Percentiles rank a stretch among this genome's conserved stretches.
These are phyloP conservation scores for Sarcophaga variegata DNA, from an alignment of 2,888 invertebrate species.

Conservation along the genomic window DNA sequence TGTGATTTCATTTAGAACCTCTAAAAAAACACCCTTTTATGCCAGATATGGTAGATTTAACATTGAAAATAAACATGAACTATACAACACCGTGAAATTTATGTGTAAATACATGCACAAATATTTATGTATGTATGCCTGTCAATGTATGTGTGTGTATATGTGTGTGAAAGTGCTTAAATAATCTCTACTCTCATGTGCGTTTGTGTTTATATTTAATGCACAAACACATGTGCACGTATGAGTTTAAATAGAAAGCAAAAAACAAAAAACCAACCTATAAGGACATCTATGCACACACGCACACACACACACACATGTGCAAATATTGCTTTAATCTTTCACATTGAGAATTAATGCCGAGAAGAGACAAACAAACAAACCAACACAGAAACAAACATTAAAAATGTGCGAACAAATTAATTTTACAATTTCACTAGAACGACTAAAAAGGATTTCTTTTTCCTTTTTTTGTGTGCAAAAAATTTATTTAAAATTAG, in stretches of 20 bases:
- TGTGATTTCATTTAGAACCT: too few species aligned
- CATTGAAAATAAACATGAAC: constrained; percentile 8
- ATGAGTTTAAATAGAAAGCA: not conserved
- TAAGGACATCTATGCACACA: not conserved
- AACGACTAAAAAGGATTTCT: not conserved
- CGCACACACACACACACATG: not conserved
- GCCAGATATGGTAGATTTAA: not conserved
- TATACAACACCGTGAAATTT: not conserved
- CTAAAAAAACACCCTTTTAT: too few species aligned
- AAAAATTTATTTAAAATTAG: not conserved
- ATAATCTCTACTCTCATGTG: too few species aligned
- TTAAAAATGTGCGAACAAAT: constrained; percentile 26
- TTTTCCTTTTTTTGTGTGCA: too few species aligned
- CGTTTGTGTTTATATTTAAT: too few species aligned
- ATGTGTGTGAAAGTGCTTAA: too few species aligned
- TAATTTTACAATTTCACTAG: constrained; percentile 6
- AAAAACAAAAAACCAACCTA: not conserved
- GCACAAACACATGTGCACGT: not conserved
- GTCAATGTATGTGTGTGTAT: too few species aligned
- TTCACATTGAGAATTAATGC: constrained; percentile 31
- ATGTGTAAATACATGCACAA: not conserved
- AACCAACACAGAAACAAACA: not conserved
- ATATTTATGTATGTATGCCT: not conserved
- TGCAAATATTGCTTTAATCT: constrained; percentile 12
- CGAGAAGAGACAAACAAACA: not conserved